A percentile compares a stretch with the other conserved stretches of the same genome.
Conservation (phyloP, 2,797 vertebrate species). For the Saxicola maurus region DNA sequence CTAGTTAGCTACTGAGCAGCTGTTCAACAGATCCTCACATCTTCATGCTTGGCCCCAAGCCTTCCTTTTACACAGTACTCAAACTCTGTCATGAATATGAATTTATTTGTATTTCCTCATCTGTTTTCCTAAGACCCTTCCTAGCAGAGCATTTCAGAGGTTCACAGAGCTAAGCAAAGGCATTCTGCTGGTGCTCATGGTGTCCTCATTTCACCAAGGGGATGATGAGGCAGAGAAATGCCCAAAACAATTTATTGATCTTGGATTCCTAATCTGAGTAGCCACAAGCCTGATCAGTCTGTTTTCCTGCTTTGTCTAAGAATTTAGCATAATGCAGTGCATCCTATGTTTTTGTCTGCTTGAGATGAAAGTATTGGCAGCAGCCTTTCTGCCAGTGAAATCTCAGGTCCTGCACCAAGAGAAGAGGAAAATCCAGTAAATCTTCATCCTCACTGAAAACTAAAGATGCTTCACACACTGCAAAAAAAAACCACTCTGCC, state of each 20-base stretch:
- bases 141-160: neutral
- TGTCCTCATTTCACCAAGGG: neutral
- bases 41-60: neutral
- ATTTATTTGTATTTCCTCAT: slow-evolving; percentile 27
- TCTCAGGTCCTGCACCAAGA: neutral
- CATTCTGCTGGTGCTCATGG: neutral
- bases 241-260: neutral
- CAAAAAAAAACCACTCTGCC: neutral
- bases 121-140: neutral
- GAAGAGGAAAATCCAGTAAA: neutral
- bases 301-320: neutral
- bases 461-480: neutral
- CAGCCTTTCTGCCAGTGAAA: neutral
- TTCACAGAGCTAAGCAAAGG: neutral
- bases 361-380: neutral
- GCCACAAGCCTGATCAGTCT: neutral
- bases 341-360: neutral
- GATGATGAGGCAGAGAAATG: neutral
- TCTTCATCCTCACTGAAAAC: neutral
- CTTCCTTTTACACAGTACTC: neutral
- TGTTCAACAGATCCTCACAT: neutral
- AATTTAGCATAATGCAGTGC: neutral
- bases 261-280: neutral
- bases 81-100: neutral
- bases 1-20: neutral